Evolutionary conservation across 2,888 invertebrate genomes (phyloP).

Genomic region (Drosophila silvestris): DNA sequence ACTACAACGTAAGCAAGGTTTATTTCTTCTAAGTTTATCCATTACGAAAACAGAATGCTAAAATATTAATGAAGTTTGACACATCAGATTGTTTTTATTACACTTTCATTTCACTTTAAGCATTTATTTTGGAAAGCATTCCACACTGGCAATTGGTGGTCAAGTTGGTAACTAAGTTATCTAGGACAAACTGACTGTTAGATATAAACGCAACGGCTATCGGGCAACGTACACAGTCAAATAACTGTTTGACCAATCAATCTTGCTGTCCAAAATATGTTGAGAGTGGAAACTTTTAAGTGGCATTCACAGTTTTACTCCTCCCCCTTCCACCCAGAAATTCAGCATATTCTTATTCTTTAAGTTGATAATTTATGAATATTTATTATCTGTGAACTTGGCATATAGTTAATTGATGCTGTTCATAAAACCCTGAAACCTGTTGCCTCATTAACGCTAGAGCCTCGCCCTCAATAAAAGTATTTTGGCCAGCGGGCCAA

Average conservation of each 20-base stretch:
- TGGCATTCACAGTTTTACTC: neutral
- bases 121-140: neutral
- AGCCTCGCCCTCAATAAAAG: conserved; percentile 27
- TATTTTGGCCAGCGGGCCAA: conserved; percentile 51
- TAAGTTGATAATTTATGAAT: conserved; percentile 63
- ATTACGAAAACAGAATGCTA: conserved; percentile 1
- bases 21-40: conserved; percentile 4
- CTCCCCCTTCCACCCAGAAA: neutral
- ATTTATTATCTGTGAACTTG: conserved; percentile 67
- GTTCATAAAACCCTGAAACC: conserved; percentile 51
- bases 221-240: conserved; percentile 9
- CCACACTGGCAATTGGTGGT: conserved; percentile 47
- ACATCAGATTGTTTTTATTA: conserved; percentile 2
- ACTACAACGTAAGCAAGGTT: neutral
- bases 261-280: conserved; percentile 16
- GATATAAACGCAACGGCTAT: conserved; percentile 27
- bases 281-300: conserved; percentile 50
- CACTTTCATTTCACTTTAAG: neutral
- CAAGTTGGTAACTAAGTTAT: conserved; percentile 25
- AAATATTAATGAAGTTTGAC: conserved; percentile 20
- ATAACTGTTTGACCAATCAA: conserved; percentile 17
- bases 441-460: conserved; percentile 71
- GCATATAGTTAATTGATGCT: conserved; percentile 36
- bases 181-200: conserved; percentile 21
- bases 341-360: conserved; percentile 2